Percentiles rank a stretch among this genome's conserved stretches.
Conservation (phyloP, 2,888 invertebrate species). For the Caenorhabditis sp. region DNA sequence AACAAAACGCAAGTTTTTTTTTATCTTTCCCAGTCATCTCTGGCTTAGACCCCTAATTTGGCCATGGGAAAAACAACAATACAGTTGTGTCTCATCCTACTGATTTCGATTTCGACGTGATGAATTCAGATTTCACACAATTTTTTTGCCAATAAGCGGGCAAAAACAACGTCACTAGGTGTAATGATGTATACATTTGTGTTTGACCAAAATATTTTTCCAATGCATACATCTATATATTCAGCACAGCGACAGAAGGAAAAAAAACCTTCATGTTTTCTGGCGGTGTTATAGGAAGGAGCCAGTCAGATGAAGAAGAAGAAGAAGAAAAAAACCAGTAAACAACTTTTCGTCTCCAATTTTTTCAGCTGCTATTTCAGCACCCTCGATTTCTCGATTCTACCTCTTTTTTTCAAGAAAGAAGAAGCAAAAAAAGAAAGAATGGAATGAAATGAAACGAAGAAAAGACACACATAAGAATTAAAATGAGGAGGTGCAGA, state of each 20-base stretch:
- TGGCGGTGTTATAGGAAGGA: background rate
- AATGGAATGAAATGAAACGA: conserved; percentile 1
- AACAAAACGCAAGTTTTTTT: too few relatives aligned
- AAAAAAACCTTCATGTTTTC: background rate
- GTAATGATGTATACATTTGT: background rate
- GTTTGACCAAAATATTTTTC: background rate
- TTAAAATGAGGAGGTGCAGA: background rate
- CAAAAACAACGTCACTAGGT: too few relatives aligned
- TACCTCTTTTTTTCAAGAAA: background rate
- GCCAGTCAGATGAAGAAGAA: background rate
- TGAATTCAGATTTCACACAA: too few relatives aligned
- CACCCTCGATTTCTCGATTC: background rate
- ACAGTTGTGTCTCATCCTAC: too few relatives aligned
- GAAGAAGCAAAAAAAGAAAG: background rate
- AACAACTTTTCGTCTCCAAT: background rate
- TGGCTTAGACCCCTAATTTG: too few relatives aligned
- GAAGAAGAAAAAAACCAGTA: background rate
- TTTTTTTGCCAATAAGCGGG: too few relatives aligned
- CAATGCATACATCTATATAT: background rate
- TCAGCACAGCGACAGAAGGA: too few relatives aligned
- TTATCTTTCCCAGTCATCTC: too few relatives aligned
- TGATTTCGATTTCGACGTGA: too few relatives aligned
- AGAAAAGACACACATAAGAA: conserved; percentile 5
- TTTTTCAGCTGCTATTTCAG: background rate
- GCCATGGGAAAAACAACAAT: too few relatives aligned